Evolutionary conservation across 92 coral and sea anemone species (phyloP), one percentile per base, ranked within the genome.

Genomic region (Siderastrea siderea): DNA sequence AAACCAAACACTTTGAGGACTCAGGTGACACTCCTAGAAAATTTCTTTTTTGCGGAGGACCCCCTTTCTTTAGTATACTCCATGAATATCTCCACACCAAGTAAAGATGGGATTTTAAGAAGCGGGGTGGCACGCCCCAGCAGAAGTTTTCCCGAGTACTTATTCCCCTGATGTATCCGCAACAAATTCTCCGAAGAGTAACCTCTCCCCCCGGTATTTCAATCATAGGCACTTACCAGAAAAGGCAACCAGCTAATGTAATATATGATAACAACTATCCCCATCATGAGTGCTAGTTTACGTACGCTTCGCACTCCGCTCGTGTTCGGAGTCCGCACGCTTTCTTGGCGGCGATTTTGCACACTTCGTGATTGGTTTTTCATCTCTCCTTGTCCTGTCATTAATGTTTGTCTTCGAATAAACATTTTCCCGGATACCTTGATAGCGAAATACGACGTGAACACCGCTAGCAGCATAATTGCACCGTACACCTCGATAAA

Each of bases 221-320:
- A 10, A 14, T 57, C 6, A 68, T 46, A 4, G 44, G 5, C 62
- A 90, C 95, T 85, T 72, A 95, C 98, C 94, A 95, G 91, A 80
- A 95, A 95, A 16, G 98, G 98, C n/a, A 95, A 71, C 98, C 98
- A 95, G 87, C 96, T 95, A 73, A 95, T 89, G 80, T 89, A 95
- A 74, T 93, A 95, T 38, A 93, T 78, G 9, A 95, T 26, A 3
- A 95, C 98, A 19, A 95, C 98, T 13, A 91, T 72, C 9, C 81
- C 90, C 96, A 95, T 95, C 96, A 95, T 95, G 7, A 81, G 52
- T 2, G 96, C 79, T 60, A 93, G 78, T 55, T 87, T 88, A 12
- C 84, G 71, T 15, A 95, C 95, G 19, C 87, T 92, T 57, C 90
- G 78, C 4, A 93, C 89, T 10, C 96, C 94, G 81, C 91, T 86